Percentiles rank a stretch among this genome's conserved stretches.
phyloP scores from a whole-genome alignment of 1,140 invertebrate genomes.

The Euwallacea similis region DNA sequence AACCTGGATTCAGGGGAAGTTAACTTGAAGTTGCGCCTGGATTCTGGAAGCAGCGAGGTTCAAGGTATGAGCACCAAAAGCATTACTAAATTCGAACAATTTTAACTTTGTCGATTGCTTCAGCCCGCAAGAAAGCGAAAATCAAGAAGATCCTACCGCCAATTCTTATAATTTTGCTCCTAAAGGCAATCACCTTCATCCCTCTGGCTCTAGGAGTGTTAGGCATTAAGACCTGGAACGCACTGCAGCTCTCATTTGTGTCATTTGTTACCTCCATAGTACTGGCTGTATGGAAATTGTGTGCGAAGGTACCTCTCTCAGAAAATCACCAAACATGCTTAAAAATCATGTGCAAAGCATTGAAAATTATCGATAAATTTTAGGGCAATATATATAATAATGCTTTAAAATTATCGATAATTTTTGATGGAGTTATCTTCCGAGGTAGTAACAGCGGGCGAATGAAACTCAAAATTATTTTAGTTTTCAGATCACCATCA shows the following conservation, averaged over 20 bases:
- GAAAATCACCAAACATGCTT: not conserved
- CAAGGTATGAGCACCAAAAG: constrained; percentile 44
- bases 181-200: constrained; percentile 81
- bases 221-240: constrained; percentile 82
- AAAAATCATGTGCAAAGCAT: not conserved
- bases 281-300: constrained; percentile 80
- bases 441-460: too few relatives aligned
- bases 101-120: not conserved
- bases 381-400: too few relatives aligned
- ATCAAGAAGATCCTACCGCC: constrained; percentile 80
- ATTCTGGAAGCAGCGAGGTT: constrained; percentile 59
- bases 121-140: constrained; percentile 62
- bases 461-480: not conserved
- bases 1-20: constrained; percentile 74
- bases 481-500: constrained; percentile 27
- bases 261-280: constrained; percentile 80
- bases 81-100: not conserved
- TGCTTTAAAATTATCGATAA: not conserved
- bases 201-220: constrained; percentile 79
- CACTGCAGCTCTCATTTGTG: constrained; percentile 81
- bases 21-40: constrained; percentile 71
- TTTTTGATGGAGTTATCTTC: too few relatives aligned
- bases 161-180: constrained; percentile 75
- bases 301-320: constrained; percentile 71
- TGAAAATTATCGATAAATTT: too few relatives aligned